phyloP scores from a whole-genome alignment of 2,797 vertebrate genomes.

The Chelonia mydas region DNA sequence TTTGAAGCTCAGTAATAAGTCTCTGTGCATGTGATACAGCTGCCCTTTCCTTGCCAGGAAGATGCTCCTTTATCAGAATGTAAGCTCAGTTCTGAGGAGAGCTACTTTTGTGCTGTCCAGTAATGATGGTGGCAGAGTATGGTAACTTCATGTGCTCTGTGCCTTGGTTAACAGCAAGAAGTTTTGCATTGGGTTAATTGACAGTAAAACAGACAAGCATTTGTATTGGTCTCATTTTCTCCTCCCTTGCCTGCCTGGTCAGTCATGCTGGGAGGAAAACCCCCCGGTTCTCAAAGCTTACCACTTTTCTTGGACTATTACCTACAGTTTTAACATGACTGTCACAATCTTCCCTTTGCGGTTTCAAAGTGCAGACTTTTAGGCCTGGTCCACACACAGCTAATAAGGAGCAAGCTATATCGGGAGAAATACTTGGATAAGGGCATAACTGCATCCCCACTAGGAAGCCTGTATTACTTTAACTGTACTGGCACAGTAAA shows the following conservation, averaged over 20 bases:
- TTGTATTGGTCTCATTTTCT: fast-evolving
- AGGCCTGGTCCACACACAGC: neutral
- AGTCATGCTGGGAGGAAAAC: neutral
- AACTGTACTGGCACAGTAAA: neutral
- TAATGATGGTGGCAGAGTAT: neutral
- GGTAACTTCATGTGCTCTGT: neutral
- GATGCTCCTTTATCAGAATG: neutral
- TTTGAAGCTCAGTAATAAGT: neutral
- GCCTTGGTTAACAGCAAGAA: neutral
- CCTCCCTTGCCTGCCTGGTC: neutral
- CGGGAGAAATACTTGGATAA: neutral
- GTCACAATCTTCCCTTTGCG: neutral
- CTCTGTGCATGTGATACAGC: fast-evolving
- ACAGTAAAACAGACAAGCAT: neutral
- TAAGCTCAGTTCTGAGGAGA: neutral
- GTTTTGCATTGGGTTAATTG: neutral
- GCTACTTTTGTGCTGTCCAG: neutral
- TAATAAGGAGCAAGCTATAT: neutral
- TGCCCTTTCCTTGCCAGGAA: neutral
- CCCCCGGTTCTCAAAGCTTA: neutral
- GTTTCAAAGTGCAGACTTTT: neutral
- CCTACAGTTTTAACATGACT: neutral
- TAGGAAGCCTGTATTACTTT: neutral
- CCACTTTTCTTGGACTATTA: neutral
- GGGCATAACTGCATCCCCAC: neutral